These are phyloP conservation scores for Hypsopygia costalis DNA, from an alignment of 2,888 invertebrate genomes.

Conservation along the genomic window DNA sequence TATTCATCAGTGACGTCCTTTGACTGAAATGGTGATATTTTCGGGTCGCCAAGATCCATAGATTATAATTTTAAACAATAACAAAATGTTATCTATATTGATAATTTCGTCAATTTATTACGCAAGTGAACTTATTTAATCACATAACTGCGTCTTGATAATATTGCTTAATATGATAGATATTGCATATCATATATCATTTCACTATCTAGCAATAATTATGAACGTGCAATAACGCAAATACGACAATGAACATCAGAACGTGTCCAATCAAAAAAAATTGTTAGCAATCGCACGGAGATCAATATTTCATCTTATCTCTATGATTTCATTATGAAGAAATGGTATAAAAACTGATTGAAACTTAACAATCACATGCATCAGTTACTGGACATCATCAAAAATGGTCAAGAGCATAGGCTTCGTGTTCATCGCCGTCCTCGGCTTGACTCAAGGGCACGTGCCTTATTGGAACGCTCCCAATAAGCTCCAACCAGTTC, in stretches of 20 bases:
- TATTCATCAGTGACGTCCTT: too few species aligned
- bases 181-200: too few species aligned
- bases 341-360: conserved; percentile 5
- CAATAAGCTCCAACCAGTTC: conserved; percentile 59
- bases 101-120: too few species aligned
- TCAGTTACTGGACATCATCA: conserved; percentile 1
- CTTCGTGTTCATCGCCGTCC: conserved; percentile 14
- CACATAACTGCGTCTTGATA: too few species aligned
- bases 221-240: background rate
- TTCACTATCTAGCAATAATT: too few species aligned
- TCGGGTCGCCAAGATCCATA: too few species aligned
- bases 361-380: background rate
- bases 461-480: conserved; percentile 38
- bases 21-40: too few species aligned
- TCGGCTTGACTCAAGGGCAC: conserved; percentile 28
- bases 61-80: too few species aligned
- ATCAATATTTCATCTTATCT: conserved; percentile 3
- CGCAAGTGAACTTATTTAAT: too few species aligned
- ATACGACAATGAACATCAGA: conserved; percentile 8
- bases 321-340: background rate
- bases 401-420: conserved; percentile 21
- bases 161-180: too few species aligned
- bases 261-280: conserved; percentile 13
- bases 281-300: background rate
- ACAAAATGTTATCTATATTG: too few species aligned